Evolutionary conservation across 2,888 invertebrate species (phyloP), one percentile per base, ranked within the genome.

Genomic region (Eremobia ochroleuca): DNA sequence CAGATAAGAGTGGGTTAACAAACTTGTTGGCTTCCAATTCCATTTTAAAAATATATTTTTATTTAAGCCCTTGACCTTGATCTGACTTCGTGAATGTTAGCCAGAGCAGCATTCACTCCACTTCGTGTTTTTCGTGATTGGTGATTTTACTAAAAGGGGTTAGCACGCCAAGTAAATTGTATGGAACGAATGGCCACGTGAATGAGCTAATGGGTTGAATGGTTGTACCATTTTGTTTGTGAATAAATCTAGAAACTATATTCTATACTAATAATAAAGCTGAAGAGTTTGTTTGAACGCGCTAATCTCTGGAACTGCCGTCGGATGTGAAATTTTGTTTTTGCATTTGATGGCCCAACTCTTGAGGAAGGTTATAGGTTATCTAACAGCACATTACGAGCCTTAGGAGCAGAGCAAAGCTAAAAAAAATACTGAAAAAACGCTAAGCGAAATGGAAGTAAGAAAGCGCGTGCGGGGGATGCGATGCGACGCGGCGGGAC

Each of bases 121-220:
- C 25, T 55, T 34, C 2, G 18, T 31, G 15, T 55, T 46, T 71
- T 46, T 64, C 21, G 28, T 64, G 77, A 73, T 78, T 80, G 37
- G 55, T 78, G n/a, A 78, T 78, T 73, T 73, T 25, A 40, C 73
- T 80, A 64, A 78, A 78, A 78, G 81, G 77, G 37, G n/a, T 31
- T 40, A 15, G 21, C 34, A 25, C 13, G 40, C 11, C 21, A 9
- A 43, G 6, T 55, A 37, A 62, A 31, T 31, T 55, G 77, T 71
- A 71, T 72, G 55, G 64, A 80, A 73, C 46, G 55, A 77, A 72
- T 72, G 46, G 13, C 0, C 6, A 9, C 13, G 71, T 49, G 64
- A 64, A 64, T 28, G 61, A 62, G 25, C 25, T 31, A 11, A 55
- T 13, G 18, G 34, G 55, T 70, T 46, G 43, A 37, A 71, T 21